phyloP scores from a whole-genome alignment of 2,888 invertebrate species.

The Gandaritis pyraliata region DNA sequence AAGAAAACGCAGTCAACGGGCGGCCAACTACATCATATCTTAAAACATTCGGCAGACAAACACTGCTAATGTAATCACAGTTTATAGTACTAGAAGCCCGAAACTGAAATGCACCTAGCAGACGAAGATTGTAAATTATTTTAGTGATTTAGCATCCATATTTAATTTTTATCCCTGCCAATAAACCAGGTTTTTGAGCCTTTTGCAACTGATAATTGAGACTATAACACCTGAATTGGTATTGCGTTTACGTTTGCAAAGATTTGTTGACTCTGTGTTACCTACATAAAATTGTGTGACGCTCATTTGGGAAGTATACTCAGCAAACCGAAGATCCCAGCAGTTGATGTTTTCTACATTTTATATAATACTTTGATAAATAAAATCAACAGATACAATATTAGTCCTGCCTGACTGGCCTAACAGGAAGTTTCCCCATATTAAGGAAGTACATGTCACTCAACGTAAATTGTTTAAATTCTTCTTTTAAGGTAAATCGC shows the following conservation, averaged over 20 bases:
- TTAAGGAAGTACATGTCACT: too few species aligned
- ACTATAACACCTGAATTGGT: conserved; percentile 18
- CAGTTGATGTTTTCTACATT: too few species aligned
- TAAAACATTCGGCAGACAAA: not conserved
- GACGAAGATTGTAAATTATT: conserved; percentile 13
- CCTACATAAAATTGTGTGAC: not conserved
- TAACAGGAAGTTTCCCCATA: too few species aligned
- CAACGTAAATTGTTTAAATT: too few species aligned
- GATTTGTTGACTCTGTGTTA: not conserved
- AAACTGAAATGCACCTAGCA: conserved; percentile 9
- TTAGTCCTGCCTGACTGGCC: too few species aligned
- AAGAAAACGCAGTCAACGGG: too few species aligned
- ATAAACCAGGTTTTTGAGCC: conserved; percentile 34
- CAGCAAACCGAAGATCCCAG: too few species aligned
- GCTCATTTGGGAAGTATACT: too few species aligned
- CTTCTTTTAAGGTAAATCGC: too few species aligned
- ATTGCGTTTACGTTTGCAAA: not conserved
- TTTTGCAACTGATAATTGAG: conserved; percentile 29
- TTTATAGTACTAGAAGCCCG: not conserved
- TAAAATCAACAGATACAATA: too few species aligned
- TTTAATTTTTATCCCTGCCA: conserved; percentile 32
- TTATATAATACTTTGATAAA: too few species aligned
- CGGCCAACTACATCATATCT: too few species aligned
- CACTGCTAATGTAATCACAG: not conserved
- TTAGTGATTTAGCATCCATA: conserved; percentile 28